Evolutionary conservation across 92 coral and sea anemone genomes (phyloP), one percentile per base, ranked within the genome.

Genomic region (Parazoanthus swiftii): DNA sequence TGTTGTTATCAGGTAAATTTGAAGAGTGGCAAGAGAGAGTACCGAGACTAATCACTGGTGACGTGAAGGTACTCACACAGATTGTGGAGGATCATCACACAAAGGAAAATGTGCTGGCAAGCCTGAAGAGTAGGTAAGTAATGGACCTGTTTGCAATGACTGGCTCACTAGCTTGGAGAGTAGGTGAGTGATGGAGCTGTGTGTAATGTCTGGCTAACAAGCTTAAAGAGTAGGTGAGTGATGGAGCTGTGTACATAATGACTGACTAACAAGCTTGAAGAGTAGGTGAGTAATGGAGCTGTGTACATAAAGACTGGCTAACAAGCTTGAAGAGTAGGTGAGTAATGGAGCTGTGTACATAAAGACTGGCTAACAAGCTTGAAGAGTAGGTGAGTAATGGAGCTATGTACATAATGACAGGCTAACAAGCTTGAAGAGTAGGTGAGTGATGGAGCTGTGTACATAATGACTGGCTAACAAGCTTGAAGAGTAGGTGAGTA

Each of bases 241-340:
- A 88, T 29, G 33, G 33, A 29, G 33, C 33, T 29, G 33, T 29
- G 33, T 29, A 29, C 33, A 29, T 29, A 29, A 29, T 29, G 33
- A 29, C 33, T 29, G 86, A 95, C 46, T 26, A 8, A 0, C 48
- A 3, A 43, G 48, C 48, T 43, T 43, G 48, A 1, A 43, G 1
- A 93, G 99, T 89, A 91, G 96, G 98, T 92, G 43, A 84, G 87
- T 71, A 15, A 46, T 29, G 8, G 4, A 44, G 23, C 46, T 44
- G 33, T 44, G 50, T 0, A 44, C 8, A 44, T 0, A 9, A 9
- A 1, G 50, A 44, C 63, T 91, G 74, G 75, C 33, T 97, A 93
- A 95, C 94, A 5, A 97, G 98, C 48, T 82, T 97, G 25, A 91
- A 88, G 86, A 97, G 99, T 89, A 91, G 96, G 98, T 92, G 42